A percentile compares a stretch with the other conserved stretches of the same genome.
Conservation (phyloP, 2,797 vertebrate genomes). For the Periparus ater region DNA sequence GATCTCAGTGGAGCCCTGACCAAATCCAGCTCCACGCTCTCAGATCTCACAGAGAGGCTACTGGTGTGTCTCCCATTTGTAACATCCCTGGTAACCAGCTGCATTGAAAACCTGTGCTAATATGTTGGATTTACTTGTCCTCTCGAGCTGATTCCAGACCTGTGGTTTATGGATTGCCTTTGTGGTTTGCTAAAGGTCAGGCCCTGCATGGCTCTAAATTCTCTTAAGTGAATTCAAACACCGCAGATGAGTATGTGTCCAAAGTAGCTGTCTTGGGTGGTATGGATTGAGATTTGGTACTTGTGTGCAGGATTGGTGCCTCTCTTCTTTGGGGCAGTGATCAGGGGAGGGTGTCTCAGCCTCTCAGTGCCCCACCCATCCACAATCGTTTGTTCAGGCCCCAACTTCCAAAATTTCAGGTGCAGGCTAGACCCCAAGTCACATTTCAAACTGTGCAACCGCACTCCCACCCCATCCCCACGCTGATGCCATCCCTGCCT, state of each 20-base stretch:
- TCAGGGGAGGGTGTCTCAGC: background rate
- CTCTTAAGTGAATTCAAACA: slow-evolving; percentile 68
- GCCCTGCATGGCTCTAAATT: slow-evolving; percentile 35
- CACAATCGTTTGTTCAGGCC: background rate
- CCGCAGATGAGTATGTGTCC: slow-evolving; percentile 1
- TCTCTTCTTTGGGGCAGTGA: background rate
- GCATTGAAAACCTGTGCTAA: slow-evolving; percentile 12
- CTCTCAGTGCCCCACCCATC: background rate
- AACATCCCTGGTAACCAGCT: background rate
- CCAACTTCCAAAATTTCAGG: background rate
- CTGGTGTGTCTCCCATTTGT: background rate
- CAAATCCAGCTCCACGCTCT: background rate
- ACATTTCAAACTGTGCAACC: background rate
- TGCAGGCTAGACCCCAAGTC: background rate
- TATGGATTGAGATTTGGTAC: background rate
- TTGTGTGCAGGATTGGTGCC: background rate
- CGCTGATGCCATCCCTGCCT: background rate
- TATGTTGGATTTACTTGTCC: slow-evolving; percentile 40
- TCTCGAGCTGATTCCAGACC: slow-evolving; percentile 35
- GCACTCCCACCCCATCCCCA: background rate
- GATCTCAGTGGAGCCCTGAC: background rate
- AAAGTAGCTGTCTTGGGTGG: background rate
- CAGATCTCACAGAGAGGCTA: background rate
- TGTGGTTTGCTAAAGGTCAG: slow-evolving; percentile 73
- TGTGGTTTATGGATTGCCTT: slow-evolving; percentile 67